Evolutionary conservation across 2,797 vertebrate species (phyloP).

Genomic region (Alosa sapidissima): DNA sequence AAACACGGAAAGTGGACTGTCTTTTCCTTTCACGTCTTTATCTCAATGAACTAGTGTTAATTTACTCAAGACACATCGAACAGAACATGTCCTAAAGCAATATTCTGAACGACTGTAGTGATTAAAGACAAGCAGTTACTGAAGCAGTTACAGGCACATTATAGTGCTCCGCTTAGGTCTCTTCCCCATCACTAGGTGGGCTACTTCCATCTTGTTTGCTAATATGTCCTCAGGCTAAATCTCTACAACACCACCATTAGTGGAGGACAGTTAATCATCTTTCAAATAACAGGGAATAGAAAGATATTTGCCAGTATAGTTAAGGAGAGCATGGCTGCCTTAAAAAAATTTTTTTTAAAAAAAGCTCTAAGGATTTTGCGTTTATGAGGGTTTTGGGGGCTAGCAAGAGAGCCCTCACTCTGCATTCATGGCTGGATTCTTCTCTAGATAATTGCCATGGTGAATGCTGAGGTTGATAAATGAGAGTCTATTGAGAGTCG

Average conservation of each 20-base stretch:
- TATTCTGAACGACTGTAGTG: neutral
- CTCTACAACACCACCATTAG: neutral
- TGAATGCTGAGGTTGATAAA: conserved; percentile 44
- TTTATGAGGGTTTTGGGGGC: neutral
- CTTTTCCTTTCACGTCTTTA: neutral
- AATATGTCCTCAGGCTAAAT: neutral
- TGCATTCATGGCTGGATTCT: neutral
- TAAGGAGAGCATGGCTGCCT: neutral
- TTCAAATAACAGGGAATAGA: neutral
- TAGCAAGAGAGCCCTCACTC: neutral
- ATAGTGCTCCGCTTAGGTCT: neutral
- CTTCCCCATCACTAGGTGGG: neutral
- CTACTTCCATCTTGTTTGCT: neutral
- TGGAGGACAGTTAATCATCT: neutral
- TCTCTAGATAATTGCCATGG: conserved; percentile 33
- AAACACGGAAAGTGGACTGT: neutral
- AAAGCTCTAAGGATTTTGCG: neutral
- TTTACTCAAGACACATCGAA: neutral
- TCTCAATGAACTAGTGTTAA: neutral
- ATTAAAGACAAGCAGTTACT: neutral
- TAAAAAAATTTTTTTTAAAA: neutral
- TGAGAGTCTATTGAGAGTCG: conserved; percentile 46
- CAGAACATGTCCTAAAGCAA: neutral
- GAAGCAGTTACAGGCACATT: neutral
- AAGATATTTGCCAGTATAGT: neutral